Evolutionary conservation across 1,140 invertebrate genomes (phyloP), one percentile per base, ranked within the genome.

Genomic region (Drosophila bocki): DNA sequence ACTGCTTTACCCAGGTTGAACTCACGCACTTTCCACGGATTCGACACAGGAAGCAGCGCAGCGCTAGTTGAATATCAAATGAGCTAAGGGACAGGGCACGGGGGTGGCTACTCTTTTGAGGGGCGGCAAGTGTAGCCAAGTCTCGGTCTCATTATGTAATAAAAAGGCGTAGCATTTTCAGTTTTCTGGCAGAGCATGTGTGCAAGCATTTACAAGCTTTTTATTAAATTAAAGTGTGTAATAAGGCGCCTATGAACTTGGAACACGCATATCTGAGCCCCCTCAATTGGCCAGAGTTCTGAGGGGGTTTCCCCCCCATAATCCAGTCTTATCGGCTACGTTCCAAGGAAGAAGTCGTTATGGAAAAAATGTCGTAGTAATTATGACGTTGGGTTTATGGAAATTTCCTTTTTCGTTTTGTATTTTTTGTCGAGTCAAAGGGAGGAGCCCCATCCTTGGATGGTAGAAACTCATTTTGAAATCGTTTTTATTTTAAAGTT

Each of bases 191-290:
- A 53, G 64, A 42, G 64, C 75, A 70, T 88, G 77, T 84, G 83
- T 78, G 84, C 64, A 88, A 62, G 77, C 83, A 87, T 80, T 87
- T 87, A 87, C 84, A 88, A 84, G 83, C 84, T 88, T 88, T 86
- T 88, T 87, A 87, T 87, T 87, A 88, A 87, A 87, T 87, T 88
- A 87, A 87, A 84, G 80, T 80, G 85, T 84, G 83, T 84, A 87
- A 87, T 90, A 87, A 71, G 84, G 84, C 83, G 83, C 84, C 83
- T 74, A 80, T 78, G 77, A 86, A 64, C 82, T 78, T 63, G 78
- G 57, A 48, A 64, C 82, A 85, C 82, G 82, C 82, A 86, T 54
- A 81, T 51, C 63, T 19, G 19, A 63, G 9, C 12, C n/a, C 19
- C 19, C 32, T 29, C 37, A 72, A 68, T 48, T 69, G 65, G 61